These are phyloP conservation scores for Nycteola revayana DNA, from an alignment of 2,888 invertebrate genomes.

Conservation along the genomic window DNA sequence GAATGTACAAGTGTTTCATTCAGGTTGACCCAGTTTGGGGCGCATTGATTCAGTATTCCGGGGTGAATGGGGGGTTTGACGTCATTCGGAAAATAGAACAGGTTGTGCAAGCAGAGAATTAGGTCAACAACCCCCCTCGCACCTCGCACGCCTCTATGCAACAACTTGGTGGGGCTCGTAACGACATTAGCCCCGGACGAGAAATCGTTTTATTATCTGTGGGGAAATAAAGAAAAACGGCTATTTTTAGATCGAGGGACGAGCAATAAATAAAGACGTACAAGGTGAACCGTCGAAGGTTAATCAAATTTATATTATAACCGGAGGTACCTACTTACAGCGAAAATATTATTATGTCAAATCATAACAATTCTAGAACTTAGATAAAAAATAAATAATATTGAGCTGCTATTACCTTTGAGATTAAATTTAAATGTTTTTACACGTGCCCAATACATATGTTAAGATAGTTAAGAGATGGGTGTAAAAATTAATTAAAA, in stretches of 20 bases:
- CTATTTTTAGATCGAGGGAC: slow-evolving; percentile 48
- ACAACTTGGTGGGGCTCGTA: slow-evolving; percentile 21
- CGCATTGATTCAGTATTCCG: slow-evolving; percentile 71
- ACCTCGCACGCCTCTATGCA: slow-evolving; percentile 36
- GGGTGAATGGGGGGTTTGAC: slow-evolving; percentile 74
- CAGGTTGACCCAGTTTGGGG: slow-evolving; percentile 68
- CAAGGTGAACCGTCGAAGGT: slow-evolving; percentile 31
- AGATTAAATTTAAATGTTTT: too few relatives aligned
- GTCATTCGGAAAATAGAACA: slow-evolving; percentile 72
- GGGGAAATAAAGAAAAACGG: slow-evolving; percentile 29
- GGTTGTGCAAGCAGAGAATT: slow-evolving; percentile 65
- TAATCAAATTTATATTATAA: slow-evolving; percentile 16
- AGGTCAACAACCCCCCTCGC: slow-evolving; percentile 58
- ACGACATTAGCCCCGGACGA: slow-evolving; percentile 30
- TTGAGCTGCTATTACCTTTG: too few relatives aligned
- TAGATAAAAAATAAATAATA: too few relatives aligned
- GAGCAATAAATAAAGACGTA: slow-evolving; percentile 22
- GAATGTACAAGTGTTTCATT: slow-evolving; percentile 70
- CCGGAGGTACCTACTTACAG: background rate
- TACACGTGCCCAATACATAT: too few relatives aligned
- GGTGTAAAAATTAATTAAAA: too few relatives aligned
- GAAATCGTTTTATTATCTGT: slow-evolving; percentile 37
- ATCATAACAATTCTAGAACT: too few relatives aligned
- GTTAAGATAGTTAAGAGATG: too few relatives aligned
- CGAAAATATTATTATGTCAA: too few relatives aligned